These are phyloP conservation scores for Argopecten irradians DNA, from an alignment of 1,140 invertebrate genomes.

Conservation along the genomic window DNA sequence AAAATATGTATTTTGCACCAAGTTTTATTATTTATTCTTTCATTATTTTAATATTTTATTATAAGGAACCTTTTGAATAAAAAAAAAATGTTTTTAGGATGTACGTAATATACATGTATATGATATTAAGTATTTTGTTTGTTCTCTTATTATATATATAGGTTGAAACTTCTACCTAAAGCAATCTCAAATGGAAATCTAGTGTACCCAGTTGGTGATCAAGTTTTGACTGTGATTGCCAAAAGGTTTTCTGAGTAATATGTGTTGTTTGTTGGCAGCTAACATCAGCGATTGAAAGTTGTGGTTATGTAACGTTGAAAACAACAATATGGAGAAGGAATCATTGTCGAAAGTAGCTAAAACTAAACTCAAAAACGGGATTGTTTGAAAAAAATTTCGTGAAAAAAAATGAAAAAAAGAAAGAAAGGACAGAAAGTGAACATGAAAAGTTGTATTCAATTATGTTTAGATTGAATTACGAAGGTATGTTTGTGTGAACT, in stretches of 20 bases:
- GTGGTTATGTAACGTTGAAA: background rate
- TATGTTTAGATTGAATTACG: background rate
- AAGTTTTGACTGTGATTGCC: background rate
- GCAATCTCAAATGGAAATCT: background rate
- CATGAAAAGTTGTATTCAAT: background rate
- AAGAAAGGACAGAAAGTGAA: constrained; percentile 9
- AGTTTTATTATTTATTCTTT: no score
- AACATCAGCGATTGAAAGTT: background rate
- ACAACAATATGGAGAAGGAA: background rate
- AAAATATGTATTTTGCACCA: no score
- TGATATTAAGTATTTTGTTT: no score
- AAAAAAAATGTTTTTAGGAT: no score
- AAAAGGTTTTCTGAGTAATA: background rate
- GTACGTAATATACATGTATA: no score
- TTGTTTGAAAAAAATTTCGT: background rate
- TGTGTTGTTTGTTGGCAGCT: background rate
- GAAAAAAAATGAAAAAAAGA: background rate
- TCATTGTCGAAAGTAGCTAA: background rate
- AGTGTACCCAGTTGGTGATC: background rate
- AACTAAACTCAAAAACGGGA: background rate
- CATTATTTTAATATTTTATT: no score
- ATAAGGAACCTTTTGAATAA: no score
- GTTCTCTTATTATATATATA: no score
- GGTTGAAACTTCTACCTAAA: background rate
- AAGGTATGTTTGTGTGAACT: background rate